Base-by-base conservation (phyloP, 2,797 vertebrate species). In the Sorex maritimensis region DNA sequence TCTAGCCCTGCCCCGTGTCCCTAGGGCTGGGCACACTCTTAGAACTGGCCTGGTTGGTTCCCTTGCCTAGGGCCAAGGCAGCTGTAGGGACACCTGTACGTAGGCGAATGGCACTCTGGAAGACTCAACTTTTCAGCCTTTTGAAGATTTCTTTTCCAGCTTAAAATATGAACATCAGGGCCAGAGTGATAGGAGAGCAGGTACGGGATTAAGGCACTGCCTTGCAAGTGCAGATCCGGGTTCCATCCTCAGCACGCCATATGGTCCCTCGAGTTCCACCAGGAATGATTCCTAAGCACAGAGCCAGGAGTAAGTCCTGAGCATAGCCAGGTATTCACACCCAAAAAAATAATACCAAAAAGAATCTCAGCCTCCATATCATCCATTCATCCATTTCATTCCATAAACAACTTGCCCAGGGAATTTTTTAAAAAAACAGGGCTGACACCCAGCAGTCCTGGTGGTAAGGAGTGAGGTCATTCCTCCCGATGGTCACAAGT, bases 101-200 rank as follows among this genome's bases (percentile, higher is more conserved):
- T 7, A 5, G 86, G 30, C 58, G 61, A 92, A 61, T 19, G 61
- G 4, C 4, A 4, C 26, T 17, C 0, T n/a, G n/a, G n/a, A 75
- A 19, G 68, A 14, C 26, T 94, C 69, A 34, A 52, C 65, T 80
- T 90, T 73, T 71, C 49, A 63, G 23, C n/a, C 75, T 92, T 83
- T 28, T 17, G 26, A 85, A 26, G 19, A 78, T 89, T 67, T 67
- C 10, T 67, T 74, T 93, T 85, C 67, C 92, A 79, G 12, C 21
- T 90, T 83, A 90, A 79, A 74, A 91, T 88, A 88, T 2, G 67
- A 85, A 21, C 2, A 38, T 90, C 61, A 38, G 44, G 58, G 58
- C 17, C 55, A 61, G 6, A 19, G 19, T 61, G 58, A 61, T 23
- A 61, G 21, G 15, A 61, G 14, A 61, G 58, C 5, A 61, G 58